These are phyloP conservation scores for Sphenodon punctatus DNA, from an alignment of 2,797 vertebrate species.

Conservation along the genomic window DNA sequence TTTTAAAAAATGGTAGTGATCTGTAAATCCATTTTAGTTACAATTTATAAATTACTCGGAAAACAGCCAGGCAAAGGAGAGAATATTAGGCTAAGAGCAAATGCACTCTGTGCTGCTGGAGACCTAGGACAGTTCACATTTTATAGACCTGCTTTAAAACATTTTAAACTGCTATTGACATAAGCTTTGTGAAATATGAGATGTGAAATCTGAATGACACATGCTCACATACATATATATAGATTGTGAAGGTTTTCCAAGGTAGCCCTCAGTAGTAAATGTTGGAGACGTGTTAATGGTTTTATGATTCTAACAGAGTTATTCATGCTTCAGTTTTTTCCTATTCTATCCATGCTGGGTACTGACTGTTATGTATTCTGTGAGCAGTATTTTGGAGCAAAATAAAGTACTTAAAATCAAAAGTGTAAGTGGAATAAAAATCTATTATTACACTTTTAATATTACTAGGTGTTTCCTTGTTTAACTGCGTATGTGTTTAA, in stretches of 20 bases:
- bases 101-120: background rate
- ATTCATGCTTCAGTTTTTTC: conserved; percentile 65
- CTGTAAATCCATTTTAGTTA: background rate
- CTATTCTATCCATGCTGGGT: conserved; percentile 36
- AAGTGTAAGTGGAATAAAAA: background rate
- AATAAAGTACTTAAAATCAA: background rate
- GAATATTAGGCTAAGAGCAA: background rate
- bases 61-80: background rate
- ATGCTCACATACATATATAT: conserved; percentile 65
- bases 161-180: background rate
- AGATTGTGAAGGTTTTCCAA: conserved; percentile 48
- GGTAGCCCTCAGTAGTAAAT: conserved; percentile 55
- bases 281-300: conserved; percentile 57
- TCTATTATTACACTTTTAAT: background rate
- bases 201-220: conserved; percentile 31
- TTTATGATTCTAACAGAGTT: conserved; percentile 60
- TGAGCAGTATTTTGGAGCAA: background rate
- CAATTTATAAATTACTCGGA: background rate
- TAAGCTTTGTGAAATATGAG: conserved; percentile 19
- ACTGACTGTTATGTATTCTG: conserved; percentile 1
- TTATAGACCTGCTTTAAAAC: background rate
- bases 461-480: background rate
- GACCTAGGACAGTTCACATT: background rate
- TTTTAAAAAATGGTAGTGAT: no score
- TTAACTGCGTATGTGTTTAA: background rate